Conservation (phyloP, 1,140 invertebrate species). For the Acromyrmex echinatior region DNA sequence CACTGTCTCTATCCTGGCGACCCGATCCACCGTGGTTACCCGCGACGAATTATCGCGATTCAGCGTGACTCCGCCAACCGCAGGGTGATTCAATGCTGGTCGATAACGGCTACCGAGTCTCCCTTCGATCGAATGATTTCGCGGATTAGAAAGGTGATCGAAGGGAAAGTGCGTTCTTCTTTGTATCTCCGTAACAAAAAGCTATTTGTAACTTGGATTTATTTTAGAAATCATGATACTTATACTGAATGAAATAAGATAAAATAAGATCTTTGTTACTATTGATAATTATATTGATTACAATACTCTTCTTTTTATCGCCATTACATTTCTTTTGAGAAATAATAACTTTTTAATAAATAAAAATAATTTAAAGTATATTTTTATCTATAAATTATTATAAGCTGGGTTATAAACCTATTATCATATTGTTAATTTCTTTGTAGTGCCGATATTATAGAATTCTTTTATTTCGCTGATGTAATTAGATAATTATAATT, state of each 20-base stretch:
- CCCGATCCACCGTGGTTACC: constrained; percentile 36
- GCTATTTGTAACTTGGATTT: neutral
- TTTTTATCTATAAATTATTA: neutral
- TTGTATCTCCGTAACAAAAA: constrained; percentile 7
- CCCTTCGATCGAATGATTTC: constrained; percentile 46
- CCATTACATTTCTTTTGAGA: neutral
- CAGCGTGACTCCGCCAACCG: constrained; percentile 12
- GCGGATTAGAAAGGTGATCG: constrained; percentile 28
- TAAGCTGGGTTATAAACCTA: neutral
- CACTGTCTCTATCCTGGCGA: constrained; percentile 57
- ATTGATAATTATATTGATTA: neutral
- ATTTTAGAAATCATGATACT: neutral
- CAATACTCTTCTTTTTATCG: neutral
- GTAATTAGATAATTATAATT: neutral
- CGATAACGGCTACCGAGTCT: constrained; percentile 52
- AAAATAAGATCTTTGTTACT: neutral
- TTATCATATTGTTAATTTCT: neutral
- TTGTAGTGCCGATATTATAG: neutral
- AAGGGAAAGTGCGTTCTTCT: neutral
- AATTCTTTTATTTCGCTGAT: neutral
- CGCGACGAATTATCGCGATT: constrained; percentile 66
- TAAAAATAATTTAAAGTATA: neutral
- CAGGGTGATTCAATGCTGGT: constrained; percentile 66
- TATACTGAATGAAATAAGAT: neutral
- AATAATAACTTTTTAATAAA: neutral